Base-by-base conservation (phyloP, 37 sponge, comb jelly and placozoan genomes). In the Eunapius fragilis region DNA sequence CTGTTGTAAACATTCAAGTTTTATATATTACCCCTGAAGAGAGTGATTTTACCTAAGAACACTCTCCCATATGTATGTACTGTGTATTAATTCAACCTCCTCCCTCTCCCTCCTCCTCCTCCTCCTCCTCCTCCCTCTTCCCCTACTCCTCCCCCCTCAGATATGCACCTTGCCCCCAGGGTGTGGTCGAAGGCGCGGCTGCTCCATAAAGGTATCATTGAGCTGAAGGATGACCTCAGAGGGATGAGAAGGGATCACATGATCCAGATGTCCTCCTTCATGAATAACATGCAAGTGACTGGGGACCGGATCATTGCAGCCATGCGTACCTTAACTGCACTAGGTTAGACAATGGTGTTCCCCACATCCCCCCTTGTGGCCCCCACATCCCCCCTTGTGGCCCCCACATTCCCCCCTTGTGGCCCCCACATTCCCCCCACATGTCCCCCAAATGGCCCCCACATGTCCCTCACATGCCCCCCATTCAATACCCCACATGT, bases 161-260 rank as follows among this genome's bases (percentile, higher is more conserved):
- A 27, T 7, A 25, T 28, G 17, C 27, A 25, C 74, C 2, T 28
- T 17, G 22, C 30, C 25, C n/a, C 32, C 27, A 30, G 25, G 32
- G 25, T 49, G 80, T 74, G 6, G 58, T 73, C 19, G 80, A 80
- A 67, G 4, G 80, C 81, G 36, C 0, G 45, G 22, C 2, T 0
- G 7, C 75, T 91, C 23, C 82, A 84, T 76, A 38, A 34, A 23
- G 82, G 72, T 2, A 25, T 92, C 7, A 33, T 30, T 30, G 23
- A 25, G 32, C n/a, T 92, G 68, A 80, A 68, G 45, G 23, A 77
- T 13, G 83, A 75, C 71, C 82, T 77, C 31, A 19, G 25, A 4
- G 35, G 36, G 0, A 3, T 34, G n/a, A 2, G 80, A 31, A 50
- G 25, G 58, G 80, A 86, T 72, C 80, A 86, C 58, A 34, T n/a